A percentile compares a stretch with the other conserved stretches of the same genome.
phyloP scores from a whole-genome alignment of 2,113 vertebrate species.

The Anas platyrhynchos region DNA sequence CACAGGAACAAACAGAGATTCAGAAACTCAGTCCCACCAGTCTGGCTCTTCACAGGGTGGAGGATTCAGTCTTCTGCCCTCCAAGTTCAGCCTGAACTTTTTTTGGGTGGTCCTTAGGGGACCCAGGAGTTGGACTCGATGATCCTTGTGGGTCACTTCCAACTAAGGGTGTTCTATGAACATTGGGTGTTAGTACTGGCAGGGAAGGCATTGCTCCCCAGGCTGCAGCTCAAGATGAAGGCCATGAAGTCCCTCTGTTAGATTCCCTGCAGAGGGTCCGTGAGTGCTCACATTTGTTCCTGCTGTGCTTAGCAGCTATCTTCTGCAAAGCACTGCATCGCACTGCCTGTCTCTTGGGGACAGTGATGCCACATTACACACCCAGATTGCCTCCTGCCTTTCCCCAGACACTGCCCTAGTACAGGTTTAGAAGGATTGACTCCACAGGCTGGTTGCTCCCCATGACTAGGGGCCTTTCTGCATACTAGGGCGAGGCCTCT shows the following conservation, averaged over 20 bases:
- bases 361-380: neutral
- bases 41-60: fast-evolving
- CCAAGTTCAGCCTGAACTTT: neutral
- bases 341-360: neutral
- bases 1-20: neutral
- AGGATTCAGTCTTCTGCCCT: neutral
- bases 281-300: neutral
- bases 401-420: neutral
- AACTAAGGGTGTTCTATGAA: neutral
- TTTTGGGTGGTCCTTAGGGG: no score
- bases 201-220: neutral
- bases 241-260: neutral
- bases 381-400: neutral
- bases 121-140: no score
- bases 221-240: neutral
- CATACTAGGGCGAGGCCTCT: neutral
- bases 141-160: no score
- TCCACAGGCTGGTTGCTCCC: neutral
- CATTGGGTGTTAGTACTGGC: neutral
- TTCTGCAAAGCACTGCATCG: neutral
- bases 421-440: neutral
- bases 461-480: neutral
- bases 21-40: neutral
- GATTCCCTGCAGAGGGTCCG: neutral
- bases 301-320: neutral